Evolutionary conservation across 2,797 vertebrate genomes (phyloP), one percentile per base, ranked within the genome.

Genomic region (Sebastes miniatus): DNA sequence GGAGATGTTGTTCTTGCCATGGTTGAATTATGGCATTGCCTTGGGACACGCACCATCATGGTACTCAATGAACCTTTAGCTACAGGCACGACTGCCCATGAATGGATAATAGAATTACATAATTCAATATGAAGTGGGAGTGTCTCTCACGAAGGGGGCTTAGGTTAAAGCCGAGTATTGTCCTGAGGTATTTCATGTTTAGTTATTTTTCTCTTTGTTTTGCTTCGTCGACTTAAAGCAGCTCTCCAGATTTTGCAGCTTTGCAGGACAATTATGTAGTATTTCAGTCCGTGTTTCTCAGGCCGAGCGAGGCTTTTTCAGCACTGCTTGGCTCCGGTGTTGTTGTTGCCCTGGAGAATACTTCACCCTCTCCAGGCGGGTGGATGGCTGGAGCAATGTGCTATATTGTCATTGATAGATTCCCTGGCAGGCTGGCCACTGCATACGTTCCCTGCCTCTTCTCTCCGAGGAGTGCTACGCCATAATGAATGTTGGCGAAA

Each of bases 331-430:
- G 90, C 85, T 70, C 36, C 56, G 69, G 71, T 70, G 52, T 67
- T 80, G 80, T 64, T 78, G 83, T 88, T 86, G 76, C 87, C 89
- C 80, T 4, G 76, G 91, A 85, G 89, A 89, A 81, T 86, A 76
- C 83, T 84, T 88, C 77, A 74, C 52, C 79, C 73, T 85, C 83
- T 83, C 74, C 81, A 77, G 84, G 85, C 71, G 50, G 54, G 64
- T 62, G 64, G 80, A 82, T 69, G 82, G 71, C 76, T 79, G 50
- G 67, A 84, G 87, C 88, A 86, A 77, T 88, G 88, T 89, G 95
- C 94, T 96, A 92, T 77, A 83, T 84, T 94, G 91, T 93, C 90
- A 91, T 65, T 93, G 93, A 92, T 87, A 88, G 88, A 93, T 92
- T 90, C 78, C 80, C 83, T 87, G 88, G 89, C 88, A 92, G 81